phyloP scores from a whole-genome alignment of 2,113 vertebrate genomes.

The Podarcis cretensis region DNA sequence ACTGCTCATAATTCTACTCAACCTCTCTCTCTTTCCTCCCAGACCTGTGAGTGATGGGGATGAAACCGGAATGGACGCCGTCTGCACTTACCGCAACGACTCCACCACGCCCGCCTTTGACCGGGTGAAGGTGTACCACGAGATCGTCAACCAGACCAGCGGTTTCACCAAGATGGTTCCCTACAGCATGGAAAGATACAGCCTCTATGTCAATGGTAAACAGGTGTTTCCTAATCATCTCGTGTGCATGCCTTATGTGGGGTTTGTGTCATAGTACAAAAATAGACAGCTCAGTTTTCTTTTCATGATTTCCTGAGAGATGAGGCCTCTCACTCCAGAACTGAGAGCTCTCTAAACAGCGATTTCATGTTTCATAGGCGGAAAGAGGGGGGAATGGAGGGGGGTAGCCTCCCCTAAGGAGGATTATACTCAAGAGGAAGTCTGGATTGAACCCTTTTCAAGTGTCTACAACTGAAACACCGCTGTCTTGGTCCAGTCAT shows the following conservation, averaged over 20 bases:
- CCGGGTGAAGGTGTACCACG: constrained; percentile 41
- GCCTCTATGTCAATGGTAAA: constrained; percentile 29
- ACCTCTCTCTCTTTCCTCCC: background rate
- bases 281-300: too few species aligned
- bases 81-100: constrained; percentile 12
- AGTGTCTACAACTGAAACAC: too few species aligned
- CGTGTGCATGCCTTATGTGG: too few species aligned
- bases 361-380: too few species aligned
- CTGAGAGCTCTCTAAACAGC: too few species aligned
- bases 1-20: background rate
- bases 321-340: too few species aligned
- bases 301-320: too few species aligned
- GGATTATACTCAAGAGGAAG: too few species aligned
- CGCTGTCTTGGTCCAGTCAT: background rate
- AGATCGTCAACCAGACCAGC: constrained; percentile 24
- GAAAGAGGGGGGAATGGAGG: too few species aligned
- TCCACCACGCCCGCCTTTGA: background rate
- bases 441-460: too few species aligned
- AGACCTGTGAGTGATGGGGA: constrained; percentile 19
- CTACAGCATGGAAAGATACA: constrained; percentile 39
- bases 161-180: constrained; percentile 10
- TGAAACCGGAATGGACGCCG: background rate
- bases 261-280: too few species aligned
- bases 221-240: background rate
- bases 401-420: too few species aligned